Conservation (phyloP, 2,888 invertebrate genomes). For the Drosophila infuscata region DNA sequence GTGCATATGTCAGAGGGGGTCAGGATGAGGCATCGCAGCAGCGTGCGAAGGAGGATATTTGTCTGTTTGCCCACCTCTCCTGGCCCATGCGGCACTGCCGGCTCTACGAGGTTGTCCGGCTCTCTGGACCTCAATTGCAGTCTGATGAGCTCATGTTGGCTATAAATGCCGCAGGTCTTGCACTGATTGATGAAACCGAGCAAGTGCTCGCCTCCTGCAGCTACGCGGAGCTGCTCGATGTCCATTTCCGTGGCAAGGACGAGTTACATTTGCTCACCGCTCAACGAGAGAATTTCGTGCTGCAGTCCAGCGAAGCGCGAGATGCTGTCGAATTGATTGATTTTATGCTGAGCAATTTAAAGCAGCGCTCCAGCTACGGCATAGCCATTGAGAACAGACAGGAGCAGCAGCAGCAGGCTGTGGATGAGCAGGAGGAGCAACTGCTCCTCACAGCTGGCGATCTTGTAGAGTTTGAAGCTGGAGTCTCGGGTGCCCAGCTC, state of each 20-base stretch:
- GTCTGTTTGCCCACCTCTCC: constrained; percentile 94
- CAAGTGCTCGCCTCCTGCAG: constrained; percentile 94
- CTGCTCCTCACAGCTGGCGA: constrained; percentile 87
- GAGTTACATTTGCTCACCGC: constrained; percentile 92
- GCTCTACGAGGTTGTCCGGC: constrained; percentile 95
- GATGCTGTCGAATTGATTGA: constrained; percentile 93
- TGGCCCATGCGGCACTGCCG: constrained; percentile 98
- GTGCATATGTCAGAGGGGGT: constrained; percentile 87
- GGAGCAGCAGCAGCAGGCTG: constrained; percentile 77
- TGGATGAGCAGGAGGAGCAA: constrained; percentile 86
- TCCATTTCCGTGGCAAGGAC: constrained; percentile 86
- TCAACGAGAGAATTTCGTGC: constrained; percentile 94
- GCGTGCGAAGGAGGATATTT: constrained; percentile 95
- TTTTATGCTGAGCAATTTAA: constrained; percentile 94
- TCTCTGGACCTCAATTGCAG: constrained; percentile 89
- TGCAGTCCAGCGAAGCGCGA: constrained; percentile 94
- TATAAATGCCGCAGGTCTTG: constrained; percentile 97
- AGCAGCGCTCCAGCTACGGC: constrained; percentile 93
- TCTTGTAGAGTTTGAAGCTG: constrained; percentile 91
- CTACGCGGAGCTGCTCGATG: constrained; percentile 94
- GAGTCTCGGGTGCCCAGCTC: constrained; percentile 90
- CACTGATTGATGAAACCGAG: constrained; percentile 96
- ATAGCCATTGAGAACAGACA: constrained; percentile 88
- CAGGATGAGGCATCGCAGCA: constrained; percentile 88
- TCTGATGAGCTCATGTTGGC: constrained; percentile 94